phyloP scores from a whole-genome alignment of 2,113 vertebrate genomes.

The Upupa epops region DNA sequence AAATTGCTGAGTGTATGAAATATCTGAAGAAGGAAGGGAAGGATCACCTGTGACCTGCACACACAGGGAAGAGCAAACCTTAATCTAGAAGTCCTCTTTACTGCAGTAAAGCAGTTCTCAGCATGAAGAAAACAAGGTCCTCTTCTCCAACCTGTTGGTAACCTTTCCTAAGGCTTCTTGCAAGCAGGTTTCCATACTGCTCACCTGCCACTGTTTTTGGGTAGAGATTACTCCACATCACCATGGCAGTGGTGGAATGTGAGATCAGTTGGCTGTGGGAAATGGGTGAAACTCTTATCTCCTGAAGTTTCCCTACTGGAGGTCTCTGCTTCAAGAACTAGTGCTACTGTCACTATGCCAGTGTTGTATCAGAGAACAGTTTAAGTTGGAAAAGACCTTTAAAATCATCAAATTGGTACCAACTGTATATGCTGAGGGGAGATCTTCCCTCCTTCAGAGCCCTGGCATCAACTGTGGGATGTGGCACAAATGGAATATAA shows the following conservation, averaged over 20 bases:
- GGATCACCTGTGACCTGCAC: neutral
- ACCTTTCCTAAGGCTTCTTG: neutral
- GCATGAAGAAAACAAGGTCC: neutral
- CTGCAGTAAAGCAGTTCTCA: neutral
- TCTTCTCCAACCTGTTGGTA: neutral
- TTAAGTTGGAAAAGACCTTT: neutral
- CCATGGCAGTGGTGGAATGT: rapidly evolving
- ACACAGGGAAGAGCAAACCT: neutral
- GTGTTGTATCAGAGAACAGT: neutral
- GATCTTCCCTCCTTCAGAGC: neutral
- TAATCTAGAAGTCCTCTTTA: neutral
- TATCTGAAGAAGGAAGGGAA: neutral
- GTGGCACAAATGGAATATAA: neutral
- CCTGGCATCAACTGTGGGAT: rapidly evolving
- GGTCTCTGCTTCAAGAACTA: neutral
- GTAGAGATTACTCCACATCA: neutral
- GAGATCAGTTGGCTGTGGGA: neutral
- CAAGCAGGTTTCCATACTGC: neutral
- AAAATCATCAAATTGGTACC: neutral
- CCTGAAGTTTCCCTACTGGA: neutral
- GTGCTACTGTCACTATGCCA: neutral
- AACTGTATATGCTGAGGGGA: neutral
- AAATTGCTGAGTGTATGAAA: neutral
- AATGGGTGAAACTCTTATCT: neutral
- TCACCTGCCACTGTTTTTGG: rapidly evolving